These are phyloP conservation scores for Spilarctia lutea DNA, from an alignment of 2,888 invertebrate species.

Conservation along the genomic window DNA sequence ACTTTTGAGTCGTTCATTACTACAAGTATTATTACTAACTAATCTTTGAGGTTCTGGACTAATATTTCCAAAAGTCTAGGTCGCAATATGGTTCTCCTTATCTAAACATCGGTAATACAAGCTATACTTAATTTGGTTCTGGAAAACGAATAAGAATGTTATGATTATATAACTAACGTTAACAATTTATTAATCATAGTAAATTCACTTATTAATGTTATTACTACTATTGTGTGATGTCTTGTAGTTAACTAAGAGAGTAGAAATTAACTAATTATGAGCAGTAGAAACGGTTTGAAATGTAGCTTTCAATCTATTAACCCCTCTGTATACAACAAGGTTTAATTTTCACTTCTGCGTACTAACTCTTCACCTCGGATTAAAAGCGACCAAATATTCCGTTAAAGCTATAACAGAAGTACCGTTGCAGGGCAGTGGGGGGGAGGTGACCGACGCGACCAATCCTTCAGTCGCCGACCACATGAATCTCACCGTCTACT, in stretches of 20 bases:
- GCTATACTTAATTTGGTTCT: neutral
- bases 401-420: constrained; percentile 51
- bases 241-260: neutral
- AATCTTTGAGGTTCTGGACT: neutral
- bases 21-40: neutral
- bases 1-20: neutral
- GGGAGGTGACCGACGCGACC: constrained; percentile 70
- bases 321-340: neutral
- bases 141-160: neutral
- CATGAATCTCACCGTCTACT: constrained; percentile 91
- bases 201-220: neutral
- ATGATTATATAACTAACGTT: neutral
- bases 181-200: neutral
- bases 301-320: constrained; percentile 10
- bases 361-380: constrained; percentile 22
- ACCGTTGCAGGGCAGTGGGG: constrained; percentile 70
- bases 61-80: neutral
- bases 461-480: constrained; percentile 83
- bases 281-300: neutral
- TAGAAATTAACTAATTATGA: neutral
- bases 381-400: constrained; percentile 19
- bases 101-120: neutral
- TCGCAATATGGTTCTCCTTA: neutral
- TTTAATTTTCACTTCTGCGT: constrained; percentile 26
- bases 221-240: neutral